These are phyloP conservation scores for Pangasius krempfi DNA, from an alignment of 2,797 vertebrate genomes.

Conservation along the genomic window DNA sequence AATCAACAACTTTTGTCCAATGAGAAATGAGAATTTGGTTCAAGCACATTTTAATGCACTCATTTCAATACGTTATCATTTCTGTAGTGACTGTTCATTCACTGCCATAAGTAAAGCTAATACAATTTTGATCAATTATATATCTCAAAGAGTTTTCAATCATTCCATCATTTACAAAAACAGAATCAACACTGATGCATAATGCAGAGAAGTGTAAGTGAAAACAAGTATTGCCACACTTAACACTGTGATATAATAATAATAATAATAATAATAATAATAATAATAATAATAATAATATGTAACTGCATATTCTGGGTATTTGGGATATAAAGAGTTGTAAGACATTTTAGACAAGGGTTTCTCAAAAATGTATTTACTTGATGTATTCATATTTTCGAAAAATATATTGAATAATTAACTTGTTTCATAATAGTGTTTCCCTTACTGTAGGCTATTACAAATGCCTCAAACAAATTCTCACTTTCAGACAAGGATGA, in stretches of 20 bases:
- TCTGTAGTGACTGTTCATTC: not conserved
- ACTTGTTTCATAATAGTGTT: not conserved
- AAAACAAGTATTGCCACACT: not conserved
- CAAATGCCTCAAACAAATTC: not conserved
- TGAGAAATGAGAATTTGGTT: not conserved
- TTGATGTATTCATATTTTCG: not conserved
- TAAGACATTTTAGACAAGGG: not conserved
- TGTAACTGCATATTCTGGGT: not conserved
- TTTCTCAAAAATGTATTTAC: not conserved
- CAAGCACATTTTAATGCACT: not conserved
- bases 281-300: not conserved
- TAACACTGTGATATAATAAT: not conserved
- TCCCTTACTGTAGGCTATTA: not conserved
- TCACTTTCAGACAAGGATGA: not conserved
- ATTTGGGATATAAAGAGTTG: not conserved
- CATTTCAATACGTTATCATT: not conserved
- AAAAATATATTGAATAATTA: not conserved
- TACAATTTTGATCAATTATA: not conserved
- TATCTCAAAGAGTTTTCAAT: not conserved
- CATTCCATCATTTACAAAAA: not conserved
- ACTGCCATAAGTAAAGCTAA: not conserved
- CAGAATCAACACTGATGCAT: not conserved
- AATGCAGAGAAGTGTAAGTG: not conserved
- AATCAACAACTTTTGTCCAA: not conserved
- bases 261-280: not conserved